A percentile compares a stretch with the other conserved stretches of the same genome.
These are phyloP conservation scores for Plebejus anna DNA, from an alignment of 2,888 invertebrate species.

Conservation along the genomic window DNA sequence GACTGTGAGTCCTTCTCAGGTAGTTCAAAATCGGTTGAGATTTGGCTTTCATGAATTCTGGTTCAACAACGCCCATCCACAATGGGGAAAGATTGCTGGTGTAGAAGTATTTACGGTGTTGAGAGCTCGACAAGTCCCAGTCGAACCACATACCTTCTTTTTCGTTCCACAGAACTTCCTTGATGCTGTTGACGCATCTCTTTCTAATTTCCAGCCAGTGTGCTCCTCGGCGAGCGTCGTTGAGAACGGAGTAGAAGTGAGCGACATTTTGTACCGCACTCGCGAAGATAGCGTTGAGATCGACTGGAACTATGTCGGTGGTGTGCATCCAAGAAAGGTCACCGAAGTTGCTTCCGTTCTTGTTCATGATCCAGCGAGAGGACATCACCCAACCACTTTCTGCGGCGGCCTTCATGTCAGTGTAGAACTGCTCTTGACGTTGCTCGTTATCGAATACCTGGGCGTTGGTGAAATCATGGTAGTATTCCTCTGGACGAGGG, in stretches of 20 bases:
- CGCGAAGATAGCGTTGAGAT: slow-evolving; percentile 88
- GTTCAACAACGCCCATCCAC: slow-evolving; percentile 83
- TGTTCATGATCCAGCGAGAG: slow-evolving; percentile 85
- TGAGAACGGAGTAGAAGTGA: slow-evolving; percentile 77
- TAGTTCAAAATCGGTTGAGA: slow-evolving; percentile 77
- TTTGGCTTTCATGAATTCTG: slow-evolving; percentile 51
- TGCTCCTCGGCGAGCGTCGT: slow-evolving; percentile 64
- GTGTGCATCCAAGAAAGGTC: slow-evolving; percentile 83
- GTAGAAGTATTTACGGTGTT: slow-evolving; percentile 83
- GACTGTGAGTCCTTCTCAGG: slow-evolving; percentile 65
- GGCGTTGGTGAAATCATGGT: slow-evolving; percentile 80
- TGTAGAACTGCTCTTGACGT: slow-evolving; percentile 79
- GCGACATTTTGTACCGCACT: slow-evolving; percentile 83
- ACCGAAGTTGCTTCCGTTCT: slow-evolving; percentile 77
- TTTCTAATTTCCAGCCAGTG: slow-evolving; percentile 77
- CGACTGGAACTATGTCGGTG: slow-evolving; percentile 86
- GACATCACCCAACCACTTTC: slow-evolving; percentile 96
- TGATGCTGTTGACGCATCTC: slow-evolving; percentile 81
- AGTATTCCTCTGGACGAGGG: slow-evolving; percentile 87
- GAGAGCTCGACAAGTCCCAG: slow-evolving; percentile 80
- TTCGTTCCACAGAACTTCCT: slow-evolving; percentile 86
- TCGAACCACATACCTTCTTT: slow-evolving; percentile 90
- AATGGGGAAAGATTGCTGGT: slow-evolving; percentile 86
- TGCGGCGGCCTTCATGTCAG: slow-evolving; percentile 87
- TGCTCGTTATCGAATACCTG: slow-evolving; percentile 64